Conservation (phyloP, 2,888 invertebrate genomes). For the Limnephilus lunatus region DNA sequence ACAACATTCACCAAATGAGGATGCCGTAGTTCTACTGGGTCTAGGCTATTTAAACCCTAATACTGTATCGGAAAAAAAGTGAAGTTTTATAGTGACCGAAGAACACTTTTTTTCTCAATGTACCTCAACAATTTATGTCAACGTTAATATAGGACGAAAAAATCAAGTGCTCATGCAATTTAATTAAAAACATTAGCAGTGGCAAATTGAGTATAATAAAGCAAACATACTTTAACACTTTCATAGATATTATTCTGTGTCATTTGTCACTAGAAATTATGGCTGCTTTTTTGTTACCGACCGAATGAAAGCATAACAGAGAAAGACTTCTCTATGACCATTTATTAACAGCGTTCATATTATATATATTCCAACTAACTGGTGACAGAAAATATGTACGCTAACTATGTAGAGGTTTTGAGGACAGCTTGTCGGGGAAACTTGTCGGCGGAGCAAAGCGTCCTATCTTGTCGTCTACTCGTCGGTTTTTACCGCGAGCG, state of each 20-base stretch:
- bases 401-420: background rate
- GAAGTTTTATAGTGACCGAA: no score
- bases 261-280: background rate
- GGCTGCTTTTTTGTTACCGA: background rate
- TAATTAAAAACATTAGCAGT: no score
- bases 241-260: background rate
- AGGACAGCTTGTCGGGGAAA: background rate
- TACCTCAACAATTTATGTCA: no score
- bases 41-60: no score
- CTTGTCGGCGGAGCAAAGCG: background rate
- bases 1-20: no score
- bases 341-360: background rate
- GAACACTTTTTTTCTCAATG: no score
- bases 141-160: no score
- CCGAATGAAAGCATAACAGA: background rate
- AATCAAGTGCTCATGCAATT: no score
- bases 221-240: background rate
- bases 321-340: background rate
- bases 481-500: background rate
- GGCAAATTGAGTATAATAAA: background rate
- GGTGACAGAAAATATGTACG: background rate
- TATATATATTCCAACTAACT: background rate
- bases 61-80: no score
- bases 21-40: no score
- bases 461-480: background rate